Conservation (phyloP, 2,113 vertebrate genomes). For the Lasiurus borealis region DNA sequence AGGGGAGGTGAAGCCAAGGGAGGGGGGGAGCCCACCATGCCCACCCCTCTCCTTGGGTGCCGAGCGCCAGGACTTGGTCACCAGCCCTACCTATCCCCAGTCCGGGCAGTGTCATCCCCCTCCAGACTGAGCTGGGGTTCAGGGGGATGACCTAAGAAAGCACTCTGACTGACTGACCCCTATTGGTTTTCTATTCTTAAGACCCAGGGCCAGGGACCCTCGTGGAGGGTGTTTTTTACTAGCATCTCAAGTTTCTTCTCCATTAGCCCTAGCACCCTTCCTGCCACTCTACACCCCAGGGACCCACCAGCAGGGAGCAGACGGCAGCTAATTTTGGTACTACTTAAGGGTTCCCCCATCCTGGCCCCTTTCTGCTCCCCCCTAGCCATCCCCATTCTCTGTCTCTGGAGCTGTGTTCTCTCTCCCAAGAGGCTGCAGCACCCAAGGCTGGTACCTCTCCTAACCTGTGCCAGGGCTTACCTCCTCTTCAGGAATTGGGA, state of each 20-base stretch:
- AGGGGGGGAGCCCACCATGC: conserved; percentile 26
- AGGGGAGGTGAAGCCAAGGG: conserved; percentile 88
- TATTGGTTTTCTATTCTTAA: conserved; percentile 61
- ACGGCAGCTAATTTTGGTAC: conserved; percentile 81
- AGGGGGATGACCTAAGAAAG: background rate
- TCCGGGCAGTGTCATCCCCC: background rate
- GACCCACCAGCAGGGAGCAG: conserved; percentile 76
- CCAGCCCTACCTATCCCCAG: background rate
- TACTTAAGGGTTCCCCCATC: conserved; percentile 55
- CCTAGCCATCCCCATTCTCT: background rate
- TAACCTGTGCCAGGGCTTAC: background rate
- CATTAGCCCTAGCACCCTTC: conserved; percentile 7
- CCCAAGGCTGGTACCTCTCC: background rate
- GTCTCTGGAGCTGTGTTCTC: background rate
- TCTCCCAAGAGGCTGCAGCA: background rate
- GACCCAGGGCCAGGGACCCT: conserved; percentile 67
- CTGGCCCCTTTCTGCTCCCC: background rate
- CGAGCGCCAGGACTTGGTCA: conserved; percentile 25
- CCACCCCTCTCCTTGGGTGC: conserved; percentile 13
- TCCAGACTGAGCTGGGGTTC: conserved; percentile 1
- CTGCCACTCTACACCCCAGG: conserved; percentile 54
- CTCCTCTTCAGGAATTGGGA: background rate
- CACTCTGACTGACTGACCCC: conserved; percentile 6
- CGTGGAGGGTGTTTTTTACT: conserved; percentile 52
- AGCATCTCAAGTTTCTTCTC: conserved; percentile 76